Evolutionary conservation across 2,797 vertebrate genomes (phyloP).

Genomic region (Pempheris klunzingeri): DNA sequence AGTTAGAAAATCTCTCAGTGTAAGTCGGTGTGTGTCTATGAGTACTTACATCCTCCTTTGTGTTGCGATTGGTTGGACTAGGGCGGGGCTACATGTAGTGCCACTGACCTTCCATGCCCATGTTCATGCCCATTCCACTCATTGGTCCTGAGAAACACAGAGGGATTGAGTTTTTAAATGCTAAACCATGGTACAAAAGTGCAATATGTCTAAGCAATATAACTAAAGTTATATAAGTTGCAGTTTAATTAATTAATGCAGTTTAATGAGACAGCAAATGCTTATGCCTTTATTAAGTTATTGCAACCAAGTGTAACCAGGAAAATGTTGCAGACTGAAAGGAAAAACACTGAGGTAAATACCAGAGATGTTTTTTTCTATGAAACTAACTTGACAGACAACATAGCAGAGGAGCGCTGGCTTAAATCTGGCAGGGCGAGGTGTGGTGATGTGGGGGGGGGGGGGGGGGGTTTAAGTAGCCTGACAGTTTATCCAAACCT

Average conservation of each 20-base stretch:
- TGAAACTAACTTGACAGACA: conserved; percentile 59
- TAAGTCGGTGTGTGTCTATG: conserved; percentile 73
- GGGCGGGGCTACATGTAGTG: conserved; percentile 99
- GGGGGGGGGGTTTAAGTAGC: conserved; percentile 64
- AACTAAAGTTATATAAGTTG: neutral
- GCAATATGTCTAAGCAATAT: neutral
- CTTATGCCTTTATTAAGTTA: neutral
- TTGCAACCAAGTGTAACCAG: neutral
- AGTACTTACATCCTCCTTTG: conserved; percentile 98
- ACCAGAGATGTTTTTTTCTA: conserved; percentile 25
- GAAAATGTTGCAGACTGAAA: conserved; percentile 21
- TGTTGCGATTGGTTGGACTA: conserved; percentile 95
- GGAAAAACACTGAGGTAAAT: conserved; percentile 31
- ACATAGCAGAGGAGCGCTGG: conserved; percentile 54
- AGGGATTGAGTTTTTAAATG: neutral
- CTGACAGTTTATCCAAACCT: conserved; percentile 81
- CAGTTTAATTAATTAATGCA: too few relatives aligned
- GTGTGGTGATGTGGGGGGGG: conserved; percentile 46
- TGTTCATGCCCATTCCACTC: conserved; percentile 99
- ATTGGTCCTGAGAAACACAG: conserved; percentile 96
- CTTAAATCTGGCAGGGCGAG: conserved; percentile 49
- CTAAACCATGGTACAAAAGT: conserved; percentile 52
- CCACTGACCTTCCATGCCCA: conserved; percentile 99
- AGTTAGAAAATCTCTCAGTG: neutral
- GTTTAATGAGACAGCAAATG: neutral